Percentiles rank a stretch among this genome's conserved stretches.
These are phyloP conservation scores for Panopea generosa DNA, from an alignment of 2,888 invertebrate genomes.

Conservation along the genomic window DNA sequence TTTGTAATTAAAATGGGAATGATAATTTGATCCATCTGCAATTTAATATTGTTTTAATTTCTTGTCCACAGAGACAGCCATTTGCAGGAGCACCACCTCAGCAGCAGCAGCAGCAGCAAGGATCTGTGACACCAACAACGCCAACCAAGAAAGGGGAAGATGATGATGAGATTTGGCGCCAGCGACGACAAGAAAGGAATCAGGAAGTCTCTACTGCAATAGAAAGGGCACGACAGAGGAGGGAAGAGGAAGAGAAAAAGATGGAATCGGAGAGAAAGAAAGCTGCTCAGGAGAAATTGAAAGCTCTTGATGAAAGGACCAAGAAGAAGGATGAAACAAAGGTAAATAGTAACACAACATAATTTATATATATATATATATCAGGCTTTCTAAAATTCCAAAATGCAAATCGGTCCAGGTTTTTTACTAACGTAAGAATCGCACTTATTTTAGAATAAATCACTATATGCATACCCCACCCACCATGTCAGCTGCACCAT, in stretches of 20 bases:
- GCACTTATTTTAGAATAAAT: no score
- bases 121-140: slow-evolving; percentile 32
- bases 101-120: slow-evolving; percentile 39
- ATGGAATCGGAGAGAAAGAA: slow-evolving; percentile 85
- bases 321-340: slow-evolving; percentile 85
- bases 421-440: no score
- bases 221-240: slow-evolving; percentile 92
- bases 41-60: no score
- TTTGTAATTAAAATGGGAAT: no score
- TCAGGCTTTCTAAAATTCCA: no score
- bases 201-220: slow-evolving; percentile 88
- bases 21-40: no score
- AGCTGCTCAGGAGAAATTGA: slow-evolving; percentile 89
- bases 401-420: no score
- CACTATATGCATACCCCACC: no score
- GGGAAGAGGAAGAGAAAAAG: slow-evolving; percentile 94
- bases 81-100: slow-evolving; percentile 22
- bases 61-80: slow-evolving; percentile 27
- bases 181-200: slow-evolving; percentile 88
- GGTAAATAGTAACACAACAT: slow-evolving; percentile 24
- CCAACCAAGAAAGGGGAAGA: slow-evolving; percentile 83
- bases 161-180: slow-evolving; percentile 90
- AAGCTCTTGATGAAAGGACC: slow-evolving; percentile 89
- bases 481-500: no score
- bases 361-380: no score